Evolutionary conservation across 2,888 invertebrate species (phyloP), one percentile per base, ranked within the genome.

Genomic region (Ophion slaviceki): DNA sequence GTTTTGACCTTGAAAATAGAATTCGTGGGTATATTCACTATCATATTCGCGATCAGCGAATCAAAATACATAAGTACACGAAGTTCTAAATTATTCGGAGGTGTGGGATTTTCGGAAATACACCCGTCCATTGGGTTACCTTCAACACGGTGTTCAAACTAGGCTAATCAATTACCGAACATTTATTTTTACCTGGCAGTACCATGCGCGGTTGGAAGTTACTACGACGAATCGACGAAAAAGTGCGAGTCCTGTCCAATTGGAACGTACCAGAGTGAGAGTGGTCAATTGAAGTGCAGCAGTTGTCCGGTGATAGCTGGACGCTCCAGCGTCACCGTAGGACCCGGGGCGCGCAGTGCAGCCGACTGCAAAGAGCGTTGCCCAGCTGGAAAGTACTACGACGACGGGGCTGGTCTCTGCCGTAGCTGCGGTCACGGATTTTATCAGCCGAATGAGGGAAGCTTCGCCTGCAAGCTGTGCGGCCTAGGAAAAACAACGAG

Each of bases 351-450:
- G 0, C 95, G 98, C 89, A 98, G 97, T 88, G 97, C 98, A 45
- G 96, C 97, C 24, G 97, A 98, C 93, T 98, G 98, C 92, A 98
- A 98, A 95, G 98, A 98, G 94, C 96, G 98, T 87, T 99, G 99
- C 92, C 97, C 98, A 5, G 97, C 98, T 85, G 99, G 99, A 85
- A 98, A 99, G 95, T 99, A 97, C 94, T 98, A 98, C 94, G 98
- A 99, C 92, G 97, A 97, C 61, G 96, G 97, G 66, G 97, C 97
- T 0, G 98, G 98, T 64, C 95, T 98, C 1, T 99, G 99, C 92
- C 95, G 97, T 76, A 97, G 97, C 88, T 99, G 99, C 93, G 99
- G 99, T 0, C 97, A 98, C 92, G 99, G 99, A 2, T 98, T 98
- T 92, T 99, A 97, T 94, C 99, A 99, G 93, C 96, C 98, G 0